Evolutionary conservation across 2,797 vertebrate genomes (phyloP), one percentile per base, ranked within the genome.

Genomic region (Siniperca undulata): DNA sequence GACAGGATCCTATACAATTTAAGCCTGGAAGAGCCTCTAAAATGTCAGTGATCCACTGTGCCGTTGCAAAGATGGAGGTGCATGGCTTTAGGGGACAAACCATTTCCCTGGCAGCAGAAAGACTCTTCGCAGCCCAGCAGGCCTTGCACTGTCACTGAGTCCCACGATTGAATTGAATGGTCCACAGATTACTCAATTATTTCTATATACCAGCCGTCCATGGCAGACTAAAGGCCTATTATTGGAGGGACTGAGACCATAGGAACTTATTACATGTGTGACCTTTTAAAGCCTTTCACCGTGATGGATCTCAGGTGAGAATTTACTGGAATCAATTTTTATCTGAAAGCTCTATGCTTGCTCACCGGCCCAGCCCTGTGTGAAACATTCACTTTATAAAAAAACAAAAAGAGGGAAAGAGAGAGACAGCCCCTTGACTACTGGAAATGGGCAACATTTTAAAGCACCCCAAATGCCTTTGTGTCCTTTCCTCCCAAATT

Each of bases 131-230:
- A 90, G 90, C 90, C 91, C 90, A 92, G 92, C 90, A 92, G 92
- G 89, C 88, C 92, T 90, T 88, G 83, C 90, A 92, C 89, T 94
- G 92, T 94, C 94, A 91, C 88, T 80, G 92, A 93, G 91, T 90
- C 93, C 91, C 87, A 89, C 95, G 88, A 95, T 95, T 95, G 93
- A 96, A 96, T 95, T 96, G 95, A 96, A 96, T 96, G 96, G 95
- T 96, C 95, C 95, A 94, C 91, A 95, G 96, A 96, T 96, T 96
- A 96, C 95, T 96, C 95, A 96, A 96, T 96, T 97, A 97, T 97
- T 96, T 96, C 94, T 96, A 94, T 95, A 96, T 95, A 95, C 93
- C 95, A 95, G 94, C 93, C 94, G 93, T 95, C 95, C 94, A 94
- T 93, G 93, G 95, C 94, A 94, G 95, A 95, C 96, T 96, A 96